Percentiles rank a stretch among this genome's conserved stretches.
Conservation (phyloP, 2,797 vertebrate species). For the Aphelocoma californica region DNA sequence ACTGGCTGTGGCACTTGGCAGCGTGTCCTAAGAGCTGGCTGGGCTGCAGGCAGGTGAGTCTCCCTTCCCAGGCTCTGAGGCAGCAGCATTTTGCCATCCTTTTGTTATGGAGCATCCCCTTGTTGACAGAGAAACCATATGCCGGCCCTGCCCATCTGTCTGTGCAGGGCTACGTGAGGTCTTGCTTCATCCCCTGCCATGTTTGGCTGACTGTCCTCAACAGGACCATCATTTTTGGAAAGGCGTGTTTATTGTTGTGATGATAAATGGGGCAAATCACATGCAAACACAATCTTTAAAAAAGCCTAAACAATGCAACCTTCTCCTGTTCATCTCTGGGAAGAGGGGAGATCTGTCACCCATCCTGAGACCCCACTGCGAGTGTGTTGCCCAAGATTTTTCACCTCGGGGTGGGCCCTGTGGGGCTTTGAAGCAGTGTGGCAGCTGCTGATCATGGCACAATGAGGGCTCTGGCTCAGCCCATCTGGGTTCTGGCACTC, state of each 20-base stretch:
- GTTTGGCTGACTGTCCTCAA: background rate
- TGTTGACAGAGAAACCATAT: background rate
- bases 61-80: background rate
- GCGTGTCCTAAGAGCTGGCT: fast-evolving
- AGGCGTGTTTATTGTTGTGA: background rate
- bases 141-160: background rate
- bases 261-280: background rate
- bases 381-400: background rate
- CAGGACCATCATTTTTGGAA: background rate
- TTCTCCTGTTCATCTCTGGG: background rate
- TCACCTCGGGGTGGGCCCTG: fast-evolving
- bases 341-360: background rate
- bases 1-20: background rate
- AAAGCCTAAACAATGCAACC: background rate
- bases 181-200: background rate
- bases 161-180: background rate
- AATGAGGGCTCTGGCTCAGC: background rate
- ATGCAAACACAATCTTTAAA: background rate
- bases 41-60: background rate
- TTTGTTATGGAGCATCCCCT: background rate
- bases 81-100: background rate
- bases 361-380: background rate
- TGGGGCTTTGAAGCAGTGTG: background rate
- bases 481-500: background rate
- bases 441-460: background rate